Percentiles rank a stretch among this genome's conserved stretches.
Evolutionary conservation across 2,113 vertebrate species (phyloP).

Genomic region (Antechinus flavipes): DNA sequence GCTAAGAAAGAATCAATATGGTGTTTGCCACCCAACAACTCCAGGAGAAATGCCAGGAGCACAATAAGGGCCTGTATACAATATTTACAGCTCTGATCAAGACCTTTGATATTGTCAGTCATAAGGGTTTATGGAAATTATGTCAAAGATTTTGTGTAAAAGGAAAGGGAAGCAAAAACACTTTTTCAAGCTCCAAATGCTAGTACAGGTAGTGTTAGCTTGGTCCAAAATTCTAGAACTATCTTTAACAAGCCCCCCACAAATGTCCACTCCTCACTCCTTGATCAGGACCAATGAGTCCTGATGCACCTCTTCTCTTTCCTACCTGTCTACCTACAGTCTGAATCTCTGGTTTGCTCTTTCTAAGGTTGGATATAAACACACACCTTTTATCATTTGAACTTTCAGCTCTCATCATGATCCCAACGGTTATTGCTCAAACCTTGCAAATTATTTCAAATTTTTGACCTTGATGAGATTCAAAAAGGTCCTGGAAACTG

Average conservation of each 20-base stretch:
- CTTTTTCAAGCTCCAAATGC: background rate
- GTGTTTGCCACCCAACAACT: no score
- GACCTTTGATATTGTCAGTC: no score
- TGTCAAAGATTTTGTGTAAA: background rate
- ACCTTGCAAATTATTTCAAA: background rate
- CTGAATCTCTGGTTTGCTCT: background rate
- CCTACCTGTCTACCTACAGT: background rate
- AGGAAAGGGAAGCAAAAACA: background rate
- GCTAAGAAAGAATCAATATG: no score
- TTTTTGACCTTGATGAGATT: background rate
- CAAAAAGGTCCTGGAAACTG: background rate
- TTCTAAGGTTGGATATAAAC: background rate
- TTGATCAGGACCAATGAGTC: background rate
- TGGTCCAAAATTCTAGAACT: background rate
- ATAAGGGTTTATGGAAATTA: no score
- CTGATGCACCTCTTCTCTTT: background rate
- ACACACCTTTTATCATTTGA: background rate
- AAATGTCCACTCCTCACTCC: background rate
- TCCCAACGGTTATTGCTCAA: background rate
- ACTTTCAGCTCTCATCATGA: background rate
- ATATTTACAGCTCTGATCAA: no score
- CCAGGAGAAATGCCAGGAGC: no score
- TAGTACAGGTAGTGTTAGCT: background rate
- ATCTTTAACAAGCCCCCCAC: background rate
- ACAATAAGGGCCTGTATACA: no score